Base-by-base conservation (phyloP, 2,113 vertebrate species). In the Spea bombifrons region DNA sequence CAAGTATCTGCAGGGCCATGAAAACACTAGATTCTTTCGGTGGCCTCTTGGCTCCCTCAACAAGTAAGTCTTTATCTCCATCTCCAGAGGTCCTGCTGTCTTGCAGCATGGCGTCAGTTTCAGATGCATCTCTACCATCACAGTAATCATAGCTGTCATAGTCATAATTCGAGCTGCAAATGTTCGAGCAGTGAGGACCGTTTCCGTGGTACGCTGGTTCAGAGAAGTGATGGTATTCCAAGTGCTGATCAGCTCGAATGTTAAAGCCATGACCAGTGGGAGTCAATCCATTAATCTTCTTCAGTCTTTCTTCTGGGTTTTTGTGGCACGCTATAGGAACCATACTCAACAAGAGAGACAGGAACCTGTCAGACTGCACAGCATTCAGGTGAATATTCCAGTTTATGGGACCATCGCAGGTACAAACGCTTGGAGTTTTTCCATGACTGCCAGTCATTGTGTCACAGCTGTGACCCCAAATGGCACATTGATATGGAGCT, bases 1-100 rank as follows among this genome's bases (percentile, higher is more conserved):
- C 85, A 0, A 98, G 85, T 65, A 99, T 99, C 82, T 99, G 97
- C 80, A 98, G 75, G 0, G 94, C 94, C 96, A 99, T 99, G 71
- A 93, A 86, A 48, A 96, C 89, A 0, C 89, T 94, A 0, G 96
- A 96, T 82, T 99, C 96, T 85, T 95, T 98, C 12, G 95, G 95
- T 70, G 93, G 83, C 46, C 87, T 92, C 6, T 82, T 91, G 17
- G 8, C 88, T 10, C 83, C 73, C 78, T 94, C 92, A 76, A 91
- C 72, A 4, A 90, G 81, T 7, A 73, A 1, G 0, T 91, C 90
- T 46, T 90, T 89, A 0, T 86, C 90, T 9, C 83, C 83, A 5
- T 88, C 88, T 17, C 84, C 85, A 44, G 90, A 83, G 0, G 67
- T 3, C 7, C 84, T 67, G 10, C 88, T 87, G 4, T 86, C 87